Conservation (phyloP, 2,888 invertebrate species). For the Formica aserva region DNA sequence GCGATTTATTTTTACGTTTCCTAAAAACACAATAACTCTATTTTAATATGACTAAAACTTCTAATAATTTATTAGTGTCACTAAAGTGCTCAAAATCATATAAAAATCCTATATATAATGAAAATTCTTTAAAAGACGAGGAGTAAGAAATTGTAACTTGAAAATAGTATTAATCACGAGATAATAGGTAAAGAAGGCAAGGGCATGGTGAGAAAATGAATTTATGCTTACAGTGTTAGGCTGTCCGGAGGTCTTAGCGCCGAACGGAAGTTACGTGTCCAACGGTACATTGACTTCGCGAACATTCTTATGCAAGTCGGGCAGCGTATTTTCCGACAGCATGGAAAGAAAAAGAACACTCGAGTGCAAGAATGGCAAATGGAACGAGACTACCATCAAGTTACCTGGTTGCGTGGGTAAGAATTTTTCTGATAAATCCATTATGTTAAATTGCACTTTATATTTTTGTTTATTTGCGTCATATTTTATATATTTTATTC, state of each 20-base stretch:
- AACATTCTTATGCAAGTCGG: conserved; percentile 90
- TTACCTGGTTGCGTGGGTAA: conserved; percentile 90
- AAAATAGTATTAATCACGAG: not conserved
- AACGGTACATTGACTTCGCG: conserved; percentile 89
- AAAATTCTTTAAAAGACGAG: not conserved
- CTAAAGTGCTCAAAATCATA: not conserved
- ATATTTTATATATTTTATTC: conserved; percentile 1
- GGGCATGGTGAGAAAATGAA: conserved; percentile 19
- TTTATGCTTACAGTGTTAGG: conserved; percentile 87
- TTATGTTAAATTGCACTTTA: not conserved
- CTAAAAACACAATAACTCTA: not conserved
- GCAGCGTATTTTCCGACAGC: conserved; percentile 90
- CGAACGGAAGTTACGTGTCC: conserved; percentile 90
- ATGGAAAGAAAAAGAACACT: conserved; percentile 88
- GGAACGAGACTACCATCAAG: conserved; percentile 87
- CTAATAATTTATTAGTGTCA: not conserved
- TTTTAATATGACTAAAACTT: conserved; percentile 1
- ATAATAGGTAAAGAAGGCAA: not conserved
- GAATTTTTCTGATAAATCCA: conserved; percentile 71
- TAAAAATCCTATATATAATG: not conserved
- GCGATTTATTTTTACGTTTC: not conserved
- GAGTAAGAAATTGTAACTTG: not conserved
- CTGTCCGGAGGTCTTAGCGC: conserved; percentile 89
- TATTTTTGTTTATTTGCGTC: not conserved
- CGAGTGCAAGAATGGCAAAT: conserved; percentile 89